Evolutionary conservation across 2,113 vertebrate species (phyloP), one percentile per base, ranked within the genome.

Genomic region (Cardinalis cardinalis): DNA sequence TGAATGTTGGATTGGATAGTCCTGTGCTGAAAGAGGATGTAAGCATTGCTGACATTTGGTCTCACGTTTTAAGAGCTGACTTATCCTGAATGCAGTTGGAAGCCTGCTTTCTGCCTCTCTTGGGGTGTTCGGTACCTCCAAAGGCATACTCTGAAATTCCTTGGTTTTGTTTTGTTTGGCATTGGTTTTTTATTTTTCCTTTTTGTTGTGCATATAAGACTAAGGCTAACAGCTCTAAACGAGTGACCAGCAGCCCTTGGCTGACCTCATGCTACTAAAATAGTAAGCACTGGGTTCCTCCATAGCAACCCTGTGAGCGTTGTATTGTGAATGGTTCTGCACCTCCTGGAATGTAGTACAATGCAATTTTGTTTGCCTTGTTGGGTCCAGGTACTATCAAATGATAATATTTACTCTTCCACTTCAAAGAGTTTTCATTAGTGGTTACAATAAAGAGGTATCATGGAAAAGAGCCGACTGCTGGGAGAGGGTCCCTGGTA

Each of bases 391-490:
- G 94, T 95, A 84, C 93, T 98, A 97, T 97, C 97, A 91, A 91
- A 92, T 86, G 94, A 69, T 95, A 97, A 97, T 98, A 97, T 98
- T 98, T 97, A 96, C 97, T 94, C 85, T 97, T 92, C 85, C 70
- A 93, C 97, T 98, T 98, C 95, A 98, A 97, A 97, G 95, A 91
- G 74, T 85, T 96, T 97, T 97, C 94, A 93, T 97, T 96, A 94
- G 84, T 81, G 82, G 89, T 93, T 94, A 81, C 18, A 15, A 90
- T 94, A 92, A 95, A 96, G 94, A 96, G 82, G 59, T 84, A 92
- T 79, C 78, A 20, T 76, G 89, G 93, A 91, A 95, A 93, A 96
- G 83, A 81, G 75, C 36, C 0, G 32, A 69, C 71, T 93, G 83
- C 70, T 69, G 72, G 89, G 87, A 77, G 87, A 23, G 76, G 34